A percentile compares a stretch with the other conserved stretches of the same genome.
Conservation (phyloP, 1,140 invertebrate species). For the Dreissena rostriformis region DNA sequence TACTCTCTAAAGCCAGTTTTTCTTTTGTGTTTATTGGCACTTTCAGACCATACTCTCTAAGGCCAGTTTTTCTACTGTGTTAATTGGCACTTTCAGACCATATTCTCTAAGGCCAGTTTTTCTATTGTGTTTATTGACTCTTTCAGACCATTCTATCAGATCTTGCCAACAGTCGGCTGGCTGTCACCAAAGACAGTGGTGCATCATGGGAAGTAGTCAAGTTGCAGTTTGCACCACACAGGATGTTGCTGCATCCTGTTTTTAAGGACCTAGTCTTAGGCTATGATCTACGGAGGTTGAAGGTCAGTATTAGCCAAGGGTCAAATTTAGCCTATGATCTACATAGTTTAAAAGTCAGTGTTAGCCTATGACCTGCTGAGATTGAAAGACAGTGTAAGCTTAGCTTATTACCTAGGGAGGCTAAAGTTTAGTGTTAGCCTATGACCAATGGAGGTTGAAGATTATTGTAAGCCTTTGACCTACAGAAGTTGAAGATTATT, state of each 20-base stretch:
- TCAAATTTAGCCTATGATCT: too few relatives aligned
- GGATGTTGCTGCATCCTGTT: conserved; percentile 36
- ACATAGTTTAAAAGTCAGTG: neutral
- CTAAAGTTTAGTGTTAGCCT: too few relatives aligned
- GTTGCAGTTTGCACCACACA: conserved; percentile 34
- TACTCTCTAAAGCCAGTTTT: neutral
- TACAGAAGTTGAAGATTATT: too few relatives aligned
- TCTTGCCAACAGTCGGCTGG: conserved; percentile 11
- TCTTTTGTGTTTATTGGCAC: neutral
- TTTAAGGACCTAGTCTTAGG: conserved; percentile 15
- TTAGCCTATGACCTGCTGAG: too few relatives aligned
- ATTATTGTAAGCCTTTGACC: too few relatives aligned
- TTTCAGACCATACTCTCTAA: neutral
- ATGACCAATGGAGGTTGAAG: too few relatives aligned
- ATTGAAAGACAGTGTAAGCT: too few relatives aligned
- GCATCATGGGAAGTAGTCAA: conserved; percentile 24
- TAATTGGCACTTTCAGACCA: neutral
- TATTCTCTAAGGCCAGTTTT: too few relatives aligned
- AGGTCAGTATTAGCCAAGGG: conserved; percentile 11
- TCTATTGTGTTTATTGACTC: neutral
- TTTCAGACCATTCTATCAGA: conserved; percentile 47
- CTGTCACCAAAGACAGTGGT: conserved; percentile 40
- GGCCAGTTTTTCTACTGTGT: neutral
- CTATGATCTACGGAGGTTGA: conserved; percentile 40
- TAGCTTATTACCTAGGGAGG: too few relatives aligned